Percentiles rank a stretch among this genome's conserved stretches.
Conservation (phyloP, 1,140 invertebrate genomes). For the Dreissena rostriformis region DNA sequence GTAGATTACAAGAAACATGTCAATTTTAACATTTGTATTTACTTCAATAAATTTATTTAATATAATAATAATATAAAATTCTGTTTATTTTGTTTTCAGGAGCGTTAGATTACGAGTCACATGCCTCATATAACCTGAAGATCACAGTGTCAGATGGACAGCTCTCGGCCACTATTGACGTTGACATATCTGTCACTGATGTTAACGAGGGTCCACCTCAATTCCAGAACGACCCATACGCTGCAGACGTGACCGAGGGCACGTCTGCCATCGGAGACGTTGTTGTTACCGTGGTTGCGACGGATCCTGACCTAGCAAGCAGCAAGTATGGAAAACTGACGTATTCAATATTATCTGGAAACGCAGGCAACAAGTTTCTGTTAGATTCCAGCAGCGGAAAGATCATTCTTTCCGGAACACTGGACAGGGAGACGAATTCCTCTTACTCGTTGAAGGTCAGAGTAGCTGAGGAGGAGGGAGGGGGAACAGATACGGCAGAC, state of each 20-base stretch:
- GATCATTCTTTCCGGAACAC: constrained; percentile 45
- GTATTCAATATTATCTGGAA: constrained; percentile 65
- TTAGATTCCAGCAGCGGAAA: constrained; percentile 64
- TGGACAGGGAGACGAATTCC: constrained; percentile 64
- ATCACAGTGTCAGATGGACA: constrained; percentile 61
- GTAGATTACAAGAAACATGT: no score
- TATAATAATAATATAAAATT: no score
- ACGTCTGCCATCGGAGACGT: constrained; percentile 47
- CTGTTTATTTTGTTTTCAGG: constrained; percentile 7
- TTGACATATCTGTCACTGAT: constrained; percentile 66
- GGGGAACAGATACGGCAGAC: constrained; percentile 57
- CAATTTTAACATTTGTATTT: no score
- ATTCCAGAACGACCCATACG: constrained; percentile 38
- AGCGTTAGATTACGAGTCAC: constrained; percentile 65
- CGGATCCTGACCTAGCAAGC: constrained; percentile 58
- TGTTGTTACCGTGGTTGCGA: constrained; percentile 60
- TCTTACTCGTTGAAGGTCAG: constrained; percentile 61
- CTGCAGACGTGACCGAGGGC: constrained; percentile 48
- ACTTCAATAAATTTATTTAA: no score
- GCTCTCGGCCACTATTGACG: constrained; percentile 49
- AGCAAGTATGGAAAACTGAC: constrained; percentile 53
- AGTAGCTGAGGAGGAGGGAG: constrained; percentile 63
- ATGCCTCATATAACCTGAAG: constrained; percentile 55
- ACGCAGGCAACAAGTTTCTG: constrained; percentile 62
- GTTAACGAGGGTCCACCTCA: constrained; percentile 70